Percentiles rank a stretch among this genome's conserved stretches.
These are phyloP conservation scores for Argopecten irradians DNA, from an alignment of 1,140 invertebrate species.

Conservation along the genomic window DNA sequence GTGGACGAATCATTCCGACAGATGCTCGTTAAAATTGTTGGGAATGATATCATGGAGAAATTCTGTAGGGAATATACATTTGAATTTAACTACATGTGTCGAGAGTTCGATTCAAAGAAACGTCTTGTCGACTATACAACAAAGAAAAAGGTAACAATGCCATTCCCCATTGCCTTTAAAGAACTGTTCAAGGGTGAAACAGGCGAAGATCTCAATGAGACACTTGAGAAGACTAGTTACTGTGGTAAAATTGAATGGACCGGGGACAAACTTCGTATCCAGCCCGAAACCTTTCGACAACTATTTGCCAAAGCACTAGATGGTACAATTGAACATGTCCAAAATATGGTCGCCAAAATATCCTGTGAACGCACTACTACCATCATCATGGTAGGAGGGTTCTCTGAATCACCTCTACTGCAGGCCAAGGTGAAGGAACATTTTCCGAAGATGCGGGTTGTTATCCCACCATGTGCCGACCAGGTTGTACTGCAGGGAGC, in stretches of 20 bases:
- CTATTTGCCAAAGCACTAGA: conserved; percentile 47
- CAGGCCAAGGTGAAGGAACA: conserved; percentile 37
- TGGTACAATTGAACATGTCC: conserved; percentile 48
- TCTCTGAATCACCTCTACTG: conserved; percentile 54
- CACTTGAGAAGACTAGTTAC: conserved; percentile 36
- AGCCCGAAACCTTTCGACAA: conserved; percentile 37
- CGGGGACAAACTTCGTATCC: conserved; percentile 51
- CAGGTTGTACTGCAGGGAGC: conserved; percentile 56
- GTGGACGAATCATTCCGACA: conserved; percentile 43
- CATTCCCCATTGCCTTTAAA: conserved; percentile 33
- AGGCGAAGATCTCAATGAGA: conserved; percentile 29
- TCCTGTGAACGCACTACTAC: conserved; percentile 35
- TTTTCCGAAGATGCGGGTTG: conserved; percentile 42
- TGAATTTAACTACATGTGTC: conserved; percentile 40
- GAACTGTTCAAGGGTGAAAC: conserved; percentile 25
- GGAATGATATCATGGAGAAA: conserved; percentile 9
- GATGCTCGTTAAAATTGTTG: conserved; percentile 41
- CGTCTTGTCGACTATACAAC: conserved; percentile 25
- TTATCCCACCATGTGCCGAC: conserved; percentile 51
- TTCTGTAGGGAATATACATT: conserved; percentile 29
- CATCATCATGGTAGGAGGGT: conserved; percentile 57
- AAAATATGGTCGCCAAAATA: conserved; percentile 32
- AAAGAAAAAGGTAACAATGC: conserved; percentile 33
- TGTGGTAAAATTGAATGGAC: conserved; percentile 43
- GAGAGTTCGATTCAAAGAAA: conserved; percentile 51